Percentiles rank a stretch among this genome's conserved stretches.
Evolutionary conservation across 92 coral and sea anemone species (phyloP).

Genomic region (Blastomussa wellsi): DNA sequence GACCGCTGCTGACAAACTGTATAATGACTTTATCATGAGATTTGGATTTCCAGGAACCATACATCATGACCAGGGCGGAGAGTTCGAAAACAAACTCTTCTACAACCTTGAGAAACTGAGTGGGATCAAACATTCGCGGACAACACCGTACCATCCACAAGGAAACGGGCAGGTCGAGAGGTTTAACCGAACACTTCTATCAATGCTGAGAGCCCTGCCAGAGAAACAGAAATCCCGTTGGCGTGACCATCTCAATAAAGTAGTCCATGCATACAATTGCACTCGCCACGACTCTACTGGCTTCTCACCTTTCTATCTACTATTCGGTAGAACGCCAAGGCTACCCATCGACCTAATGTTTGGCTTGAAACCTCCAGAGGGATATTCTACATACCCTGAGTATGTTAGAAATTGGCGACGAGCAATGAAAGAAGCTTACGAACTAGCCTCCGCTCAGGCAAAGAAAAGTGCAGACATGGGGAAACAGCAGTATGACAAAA

Average conservation of each 20-base stretch:
- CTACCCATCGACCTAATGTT: no score
- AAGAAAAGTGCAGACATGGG: no score
- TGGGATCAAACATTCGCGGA: constrained; percentile 50
- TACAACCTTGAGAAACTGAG: constrained; percentile 65
- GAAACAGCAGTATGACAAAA: constrained; percentile 55
- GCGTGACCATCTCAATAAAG: constrained; percentile 66
- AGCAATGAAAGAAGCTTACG: constrained; percentile 74
- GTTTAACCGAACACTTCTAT: constrained; percentile 56
- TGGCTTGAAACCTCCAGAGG: constrained; percentile 58
- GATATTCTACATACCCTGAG: constrained; percentile 63
- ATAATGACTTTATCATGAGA: constrained; percentile 48
- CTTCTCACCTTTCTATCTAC: constrained; percentile 61
- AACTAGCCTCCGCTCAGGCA: constrained; percentile 41
- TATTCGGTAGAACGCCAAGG: constrained; percentile 57
- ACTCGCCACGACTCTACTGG: constrained; percentile 72
- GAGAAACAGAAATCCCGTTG: constrained; percentile 68
- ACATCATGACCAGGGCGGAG: constrained; percentile 62
- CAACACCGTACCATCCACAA: constrained; percentile 64
- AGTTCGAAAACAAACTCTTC: constrained; percentile 65
- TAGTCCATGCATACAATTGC: constrained; percentile 70
- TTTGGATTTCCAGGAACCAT: constrained; percentile 50
- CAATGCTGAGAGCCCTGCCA: constrained; percentile 62
- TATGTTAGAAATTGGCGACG: constrained; percentile 62
- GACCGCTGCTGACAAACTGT: constrained; percentile 54
- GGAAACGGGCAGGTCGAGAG: constrained; percentile 58